Percentiles rank a stretch among this genome's conserved stretches.
These are phyloP conservation scores for Callimorpha dominula DNA, from an alignment of 2,888 invertebrate species.

Conservation along the genomic window DNA sequence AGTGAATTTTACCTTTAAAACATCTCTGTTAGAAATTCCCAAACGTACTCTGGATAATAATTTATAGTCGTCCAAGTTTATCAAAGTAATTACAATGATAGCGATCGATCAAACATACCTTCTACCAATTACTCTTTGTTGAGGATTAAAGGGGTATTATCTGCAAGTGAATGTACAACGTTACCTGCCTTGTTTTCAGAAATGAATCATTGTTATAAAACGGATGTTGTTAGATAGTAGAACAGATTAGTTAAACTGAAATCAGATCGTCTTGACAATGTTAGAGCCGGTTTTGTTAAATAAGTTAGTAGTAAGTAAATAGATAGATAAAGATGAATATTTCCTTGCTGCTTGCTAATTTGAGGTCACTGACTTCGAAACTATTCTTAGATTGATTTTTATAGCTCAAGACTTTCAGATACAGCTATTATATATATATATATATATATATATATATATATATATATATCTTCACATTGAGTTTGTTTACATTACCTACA, in stretches of 20 bases:
- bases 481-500: too few relatives aligned
- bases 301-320: too few relatives aligned
- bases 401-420: too few relatives aligned
- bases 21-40: conserved; percentile 47
- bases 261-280: conserved; percentile 1
- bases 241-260: conserved; percentile 1
- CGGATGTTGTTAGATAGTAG: conserved; percentile 42
- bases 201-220: conserved; percentile 50
- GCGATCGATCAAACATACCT: conserved; percentile 66
- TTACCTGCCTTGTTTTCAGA: conserved; percentile 42
- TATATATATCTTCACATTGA: too few relatives aligned
- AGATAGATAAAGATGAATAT: too few relatives aligned
- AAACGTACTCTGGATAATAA: conserved; percentile 58
- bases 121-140: conserved; percentile 70
- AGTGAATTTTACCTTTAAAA: neutral
- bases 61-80: conserved; percentile 65
- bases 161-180: conserved; percentile 59
- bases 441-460: too few relatives aligned
- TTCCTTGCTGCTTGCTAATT: too few relatives aligned
- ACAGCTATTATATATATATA: too few relatives aligned
- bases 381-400: too few relatives aligned
- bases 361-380: too few relatives aligned
- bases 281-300: neutral
- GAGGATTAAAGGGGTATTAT: conserved; percentile 57
- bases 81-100: conserved; percentile 75